Conservation (phyloP, 2,888 invertebrate species). For the Empis livida region DNA sequence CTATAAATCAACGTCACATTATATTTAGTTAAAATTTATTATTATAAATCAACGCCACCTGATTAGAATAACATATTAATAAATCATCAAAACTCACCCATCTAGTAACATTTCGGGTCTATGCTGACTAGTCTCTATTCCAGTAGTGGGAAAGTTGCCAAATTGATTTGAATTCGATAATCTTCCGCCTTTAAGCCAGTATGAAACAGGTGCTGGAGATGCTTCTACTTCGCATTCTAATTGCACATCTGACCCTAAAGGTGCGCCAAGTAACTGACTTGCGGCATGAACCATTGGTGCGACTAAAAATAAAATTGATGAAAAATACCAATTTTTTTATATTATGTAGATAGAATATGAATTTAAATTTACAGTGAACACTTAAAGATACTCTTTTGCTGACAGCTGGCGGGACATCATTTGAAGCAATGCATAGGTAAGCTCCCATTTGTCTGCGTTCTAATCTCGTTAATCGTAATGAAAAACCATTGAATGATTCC, state of each 20-base stretch:
- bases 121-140: constrained; percentile 30
- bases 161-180: constrained; percentile 26
- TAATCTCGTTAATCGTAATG: constrained; percentile 60
- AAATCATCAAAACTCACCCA: constrained; percentile 59
- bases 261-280: constrained; percentile 78
- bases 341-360: not conserved
- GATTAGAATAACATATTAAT: too few species aligned
- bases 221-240: constrained; percentile 82
- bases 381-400: constrained; percentile 77
- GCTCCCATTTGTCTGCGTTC: constrained; percentile 85
- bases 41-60: too few species aligned
- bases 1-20: too few species aligned
- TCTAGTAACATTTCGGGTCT: constrained; percentile 63
- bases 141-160: constrained; percentile 23
- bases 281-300: constrained; percentile 80
- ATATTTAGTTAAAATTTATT: too few species aligned
- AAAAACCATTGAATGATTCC: constrained; percentile 64
- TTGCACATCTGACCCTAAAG: constrained; percentile 72
- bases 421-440: constrained; percentile 83
- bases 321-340: too few species aligned
- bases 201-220: constrained; percentile 47
- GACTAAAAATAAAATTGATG: constrained; percentile 45
- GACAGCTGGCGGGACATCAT: constrained; percentile 83
- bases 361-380: constrained; percentile 69
- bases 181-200: constrained; percentile 35